A percentile compares a stretch with the other conserved stretches of the same genome.
Conservation (phyloP, 2,797 vertebrate genomes). For the Anisognathus igniventris region DNA sequence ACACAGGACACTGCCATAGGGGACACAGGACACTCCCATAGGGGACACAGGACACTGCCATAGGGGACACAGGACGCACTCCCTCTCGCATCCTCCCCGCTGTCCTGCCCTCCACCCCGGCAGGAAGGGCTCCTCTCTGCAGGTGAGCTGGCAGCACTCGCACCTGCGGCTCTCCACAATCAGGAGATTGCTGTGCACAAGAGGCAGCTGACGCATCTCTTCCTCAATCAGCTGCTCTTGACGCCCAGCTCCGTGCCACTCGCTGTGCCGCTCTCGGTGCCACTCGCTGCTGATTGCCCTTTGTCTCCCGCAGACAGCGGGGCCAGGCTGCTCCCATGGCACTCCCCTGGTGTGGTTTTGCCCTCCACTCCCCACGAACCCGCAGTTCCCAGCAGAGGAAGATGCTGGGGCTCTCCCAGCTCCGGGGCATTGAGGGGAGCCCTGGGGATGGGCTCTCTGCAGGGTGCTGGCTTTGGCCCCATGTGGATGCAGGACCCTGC, state of each 20-base stretch:
- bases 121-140: background rate
- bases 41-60: background rate
- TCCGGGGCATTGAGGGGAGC: background rate
- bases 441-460: background rate
- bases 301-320: conserved; percentile 32
- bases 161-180: conserved; percentile 65
- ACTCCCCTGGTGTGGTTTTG: background rate
- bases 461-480: background rate
- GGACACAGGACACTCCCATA: too few relatives aligned
- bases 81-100: accelerated
- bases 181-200: conserved; percentile 36
- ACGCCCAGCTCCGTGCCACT: conserved; percentile 53
- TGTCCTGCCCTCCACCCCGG: background rate
- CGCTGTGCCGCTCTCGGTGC: background rate
- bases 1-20: background rate
- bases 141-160: conserved; percentile 39
- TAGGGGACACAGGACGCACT: background rate
- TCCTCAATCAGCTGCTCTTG: conserved; percentile 71
- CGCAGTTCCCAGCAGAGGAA: background rate
- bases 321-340: accelerated
- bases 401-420: background rate
- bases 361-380: background rate
- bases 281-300: conserved; percentile 66
- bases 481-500: background rate
- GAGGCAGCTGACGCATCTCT: conserved; percentile 34